phyloP scores from a whole-genome alignment of 2,888 invertebrate species.

The Eudemis profundana region DNA sequence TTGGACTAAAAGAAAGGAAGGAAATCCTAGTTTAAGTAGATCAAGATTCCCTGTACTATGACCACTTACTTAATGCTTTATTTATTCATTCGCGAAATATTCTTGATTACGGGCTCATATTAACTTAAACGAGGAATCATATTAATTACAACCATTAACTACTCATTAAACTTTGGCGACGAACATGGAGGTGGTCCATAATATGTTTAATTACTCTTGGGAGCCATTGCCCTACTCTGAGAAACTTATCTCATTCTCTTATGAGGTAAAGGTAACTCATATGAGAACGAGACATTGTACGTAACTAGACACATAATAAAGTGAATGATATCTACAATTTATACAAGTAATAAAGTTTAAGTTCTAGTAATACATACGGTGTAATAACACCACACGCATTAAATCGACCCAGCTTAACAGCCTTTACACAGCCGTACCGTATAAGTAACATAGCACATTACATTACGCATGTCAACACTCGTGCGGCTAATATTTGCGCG shows the following conservation, averaged over 20 bases:
- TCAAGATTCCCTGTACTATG: too few species aligned
- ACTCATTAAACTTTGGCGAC: neutral
- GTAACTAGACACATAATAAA: neutral
- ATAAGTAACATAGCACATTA: constrained; percentile 10
- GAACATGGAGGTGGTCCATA: constrained; percentile 5
- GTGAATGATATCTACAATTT: too few species aligned
- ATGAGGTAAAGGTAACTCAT: too few species aligned
- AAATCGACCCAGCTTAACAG: neutral
- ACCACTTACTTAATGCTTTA: too few species aligned
- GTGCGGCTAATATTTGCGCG: constrained; percentile 35
- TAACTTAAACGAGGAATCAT: neutral
- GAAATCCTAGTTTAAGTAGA: too few species aligned
- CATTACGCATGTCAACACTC: constrained; percentile 27
- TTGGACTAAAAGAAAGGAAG: too few species aligned
- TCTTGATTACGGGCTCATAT: neutral
- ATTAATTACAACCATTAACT: constrained; percentile 11
- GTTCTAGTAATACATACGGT: too few species aligned
- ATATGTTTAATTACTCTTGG: constrained; percentile 20
- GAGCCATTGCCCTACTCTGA: constrained; percentile 12
- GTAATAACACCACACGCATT: neutral
- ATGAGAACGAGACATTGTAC: neutral
- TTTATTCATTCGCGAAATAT: too few species aligned
- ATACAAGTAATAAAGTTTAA: too few species aligned
- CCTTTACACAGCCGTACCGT: neutral
- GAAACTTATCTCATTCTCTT: neutral